A percentile compares a stretch with the other conserved stretches of the same genome.
phyloP scores from a whole-genome alignment of 2,888 invertebrate genomes.

The Teleogryllus oceanicus region DNA sequence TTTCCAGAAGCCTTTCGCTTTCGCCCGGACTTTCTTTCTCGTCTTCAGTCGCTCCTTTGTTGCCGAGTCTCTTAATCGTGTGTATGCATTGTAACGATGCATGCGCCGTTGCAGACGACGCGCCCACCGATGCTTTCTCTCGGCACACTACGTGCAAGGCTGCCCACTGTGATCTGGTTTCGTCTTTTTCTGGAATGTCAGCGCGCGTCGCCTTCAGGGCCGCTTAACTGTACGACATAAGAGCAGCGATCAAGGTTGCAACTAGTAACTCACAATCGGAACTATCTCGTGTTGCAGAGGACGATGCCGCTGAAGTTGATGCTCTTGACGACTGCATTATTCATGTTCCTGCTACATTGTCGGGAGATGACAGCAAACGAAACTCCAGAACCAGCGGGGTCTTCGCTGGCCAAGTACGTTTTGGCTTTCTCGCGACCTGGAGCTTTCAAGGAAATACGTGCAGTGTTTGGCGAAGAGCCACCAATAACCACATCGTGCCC shows the following conservation, averaged over 20 bases:
- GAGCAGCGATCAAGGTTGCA: neutral
- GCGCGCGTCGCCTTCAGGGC: neutral
- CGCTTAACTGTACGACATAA: conserved; percentile 3
- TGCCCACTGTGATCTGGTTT: conserved; percentile 18
- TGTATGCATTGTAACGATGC: neutral
- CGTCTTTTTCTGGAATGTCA: conserved; percentile 12
- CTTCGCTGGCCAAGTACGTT: conserved; percentile 45
- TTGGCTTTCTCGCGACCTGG: conserved; percentile 48
- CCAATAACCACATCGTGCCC: conserved; percentile 44
- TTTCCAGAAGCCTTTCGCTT: neutral
- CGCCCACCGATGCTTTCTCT: neutral
- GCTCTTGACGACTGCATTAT: neutral
- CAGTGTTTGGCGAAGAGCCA: conserved; percentile 32
- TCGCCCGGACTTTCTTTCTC: neutral
- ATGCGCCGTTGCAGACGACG: neutral
- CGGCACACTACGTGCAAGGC: neutral
- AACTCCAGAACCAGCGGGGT: conserved; percentile 24
- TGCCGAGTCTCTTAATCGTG: neutral
- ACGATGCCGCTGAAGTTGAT: neutral
- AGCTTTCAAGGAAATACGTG: conserved; percentile 43
- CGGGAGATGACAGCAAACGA: neutral
- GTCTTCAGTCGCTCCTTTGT: neutral
- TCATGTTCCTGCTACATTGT: too few relatives aligned
- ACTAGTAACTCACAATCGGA: neutral
- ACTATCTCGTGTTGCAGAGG: neutral